phyloP scores from a whole-genome alignment of 1,140 invertebrate genomes.

The Scaptomyza graminum region DNA sequence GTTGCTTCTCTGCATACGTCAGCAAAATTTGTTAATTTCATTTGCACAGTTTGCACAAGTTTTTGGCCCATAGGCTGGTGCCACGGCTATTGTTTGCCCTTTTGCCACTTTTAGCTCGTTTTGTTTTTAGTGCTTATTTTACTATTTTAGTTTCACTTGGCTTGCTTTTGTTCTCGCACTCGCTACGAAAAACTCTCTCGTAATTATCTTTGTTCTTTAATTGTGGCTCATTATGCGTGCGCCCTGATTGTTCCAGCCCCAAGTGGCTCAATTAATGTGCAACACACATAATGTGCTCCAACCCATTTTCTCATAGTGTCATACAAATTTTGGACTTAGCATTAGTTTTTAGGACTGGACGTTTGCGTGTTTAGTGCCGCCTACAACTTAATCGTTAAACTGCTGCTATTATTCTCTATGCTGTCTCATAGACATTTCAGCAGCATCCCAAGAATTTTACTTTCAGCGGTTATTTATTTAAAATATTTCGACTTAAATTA shows the following conservation, averaged over 20 bases:
- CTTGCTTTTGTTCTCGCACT: constrained; percentile 12
- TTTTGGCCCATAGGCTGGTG: constrained; percentile 1
- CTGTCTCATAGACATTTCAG: constrained; percentile 22
- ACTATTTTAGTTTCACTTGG: constrained; percentile 12
- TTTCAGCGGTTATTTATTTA: constrained; percentile 39
- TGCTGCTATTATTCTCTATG: constrained; percentile 17
- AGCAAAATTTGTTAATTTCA: constrained; percentile 78
- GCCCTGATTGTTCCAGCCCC: constrained; percentile 69
- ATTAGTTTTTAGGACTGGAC: constrained; percentile 14
- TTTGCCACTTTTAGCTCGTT: constrained; percentile 14
- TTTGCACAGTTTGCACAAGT: constrained; percentile 73
- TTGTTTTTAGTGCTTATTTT: constrained; percentile 10
- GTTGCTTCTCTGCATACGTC: constrained; percentile 57
- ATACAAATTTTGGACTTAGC: constrained; percentile 36
- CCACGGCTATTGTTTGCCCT: constrained; percentile 48
- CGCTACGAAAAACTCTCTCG: constrained; percentile 53
- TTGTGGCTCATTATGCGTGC: constrained; percentile 78
- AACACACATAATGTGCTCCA: neutral
- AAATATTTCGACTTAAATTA: constrained; percentile 25
- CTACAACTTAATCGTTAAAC: constrained; percentile 33
- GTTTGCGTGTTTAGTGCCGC: constrained; percentile 37
- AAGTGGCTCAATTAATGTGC: constrained; percentile 79
- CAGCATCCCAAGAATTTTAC: constrained; percentile 14
- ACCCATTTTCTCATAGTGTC: constrained; percentile 1
- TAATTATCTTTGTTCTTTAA: constrained; percentile 82